Percentiles rank a stretch among this genome's conserved stretches.
phyloP scores from a whole-genome alignment of 2,888 invertebrate species.

The Acanthopleura granulata region DNA sequence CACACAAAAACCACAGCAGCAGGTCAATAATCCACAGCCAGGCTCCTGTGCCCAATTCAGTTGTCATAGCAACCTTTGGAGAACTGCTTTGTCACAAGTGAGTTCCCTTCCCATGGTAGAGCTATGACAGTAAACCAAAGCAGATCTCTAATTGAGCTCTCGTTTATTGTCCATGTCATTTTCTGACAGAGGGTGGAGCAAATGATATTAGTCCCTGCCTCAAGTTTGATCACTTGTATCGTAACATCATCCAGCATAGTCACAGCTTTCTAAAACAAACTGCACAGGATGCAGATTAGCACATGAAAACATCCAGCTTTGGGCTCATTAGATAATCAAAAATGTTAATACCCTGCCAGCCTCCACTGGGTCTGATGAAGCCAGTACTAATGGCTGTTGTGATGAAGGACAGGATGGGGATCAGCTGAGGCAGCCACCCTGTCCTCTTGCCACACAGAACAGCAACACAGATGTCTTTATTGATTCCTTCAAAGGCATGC shows the following conservation, averaged over 20 bases:
- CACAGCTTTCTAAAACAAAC: too few relatives aligned
- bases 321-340: too few relatives aligned
- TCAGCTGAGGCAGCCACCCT: not conserved
- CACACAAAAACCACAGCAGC: not conserved
- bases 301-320: too few relatives aligned
- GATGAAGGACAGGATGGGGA: not conserved
- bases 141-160: not conserved
- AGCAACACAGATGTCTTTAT: not conserved
- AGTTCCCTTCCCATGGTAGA: not conserved
- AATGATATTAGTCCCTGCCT: not conserved
- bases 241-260: too few relatives aligned
- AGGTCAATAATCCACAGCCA: slow-evolving; percentile 13
- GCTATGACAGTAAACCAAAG: not conserved
- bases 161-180: not conserved
- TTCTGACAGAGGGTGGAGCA: not conserved
- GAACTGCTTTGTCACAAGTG: not conserved
- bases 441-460: not conserved
- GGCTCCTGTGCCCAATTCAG: not conserved
- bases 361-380: too few relatives aligned
- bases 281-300: too few relatives aligned
- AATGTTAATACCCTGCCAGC: too few relatives aligned
- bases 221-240: too few relatives aligned
- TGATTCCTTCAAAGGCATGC: not conserved
- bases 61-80: slow-evolving; percentile 12
- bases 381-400: too few relatives aligned